Evolutionary conservation across 1,140 invertebrate genomes (phyloP).

Genomic region (Formica selysi): DNA sequence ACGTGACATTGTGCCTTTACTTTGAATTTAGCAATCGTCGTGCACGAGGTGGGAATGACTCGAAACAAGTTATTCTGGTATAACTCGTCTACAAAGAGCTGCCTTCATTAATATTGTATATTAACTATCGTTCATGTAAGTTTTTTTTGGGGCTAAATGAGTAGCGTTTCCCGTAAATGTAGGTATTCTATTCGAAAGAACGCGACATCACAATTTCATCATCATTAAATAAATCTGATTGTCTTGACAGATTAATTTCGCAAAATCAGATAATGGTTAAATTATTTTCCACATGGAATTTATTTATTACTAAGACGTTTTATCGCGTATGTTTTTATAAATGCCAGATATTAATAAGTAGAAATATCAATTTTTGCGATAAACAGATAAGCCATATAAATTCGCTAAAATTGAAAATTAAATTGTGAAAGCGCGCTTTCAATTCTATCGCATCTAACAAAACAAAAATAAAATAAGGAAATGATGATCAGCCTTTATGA

Average conservation of each 20-base stretch:
- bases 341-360: background rate
- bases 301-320: background rate
- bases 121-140: conserved; percentile 61
- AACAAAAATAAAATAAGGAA: background rate
- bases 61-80: conserved; percentile 75
- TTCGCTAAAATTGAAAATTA: background rate
- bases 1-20: conserved; percentile 71
- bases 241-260: background rate
- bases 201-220: conserved; percentile 8
- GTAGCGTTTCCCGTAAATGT: conserved; percentile 64
- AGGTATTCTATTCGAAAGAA: conserved; percentile 2
- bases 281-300: background rate
- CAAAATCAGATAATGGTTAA: background rate
- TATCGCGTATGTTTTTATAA: background rate
- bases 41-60: conserved; percentile 56
- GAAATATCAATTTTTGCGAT: too few species aligned
- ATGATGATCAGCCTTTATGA: background rate
- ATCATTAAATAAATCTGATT: background rate
- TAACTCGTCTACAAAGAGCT: conserved; percentile 74
- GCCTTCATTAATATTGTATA: conserved; percentile 73
- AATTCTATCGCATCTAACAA: conserved; percentile 9
- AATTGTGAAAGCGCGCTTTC: background rate
- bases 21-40: conserved; percentile 68
- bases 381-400: background rate
- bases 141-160: conserved; percentile 36